Evolutionary conservation across 2,113 vertebrate species (phyloP).

Genomic region (Clarias batrachus): DNA sequence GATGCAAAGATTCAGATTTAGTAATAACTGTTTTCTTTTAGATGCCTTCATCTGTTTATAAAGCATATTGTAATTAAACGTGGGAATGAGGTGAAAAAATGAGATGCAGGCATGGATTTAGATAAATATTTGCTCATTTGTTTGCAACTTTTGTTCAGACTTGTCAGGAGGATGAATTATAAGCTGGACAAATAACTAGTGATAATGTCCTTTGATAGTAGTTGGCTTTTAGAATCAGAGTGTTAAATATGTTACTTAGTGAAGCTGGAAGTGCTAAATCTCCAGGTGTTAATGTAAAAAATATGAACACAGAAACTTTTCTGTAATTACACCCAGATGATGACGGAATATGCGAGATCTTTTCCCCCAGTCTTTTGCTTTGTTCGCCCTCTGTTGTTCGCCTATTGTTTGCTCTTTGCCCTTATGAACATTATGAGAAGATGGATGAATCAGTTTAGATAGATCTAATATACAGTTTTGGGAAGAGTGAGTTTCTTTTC

Average conservation of each 20-base stretch:
- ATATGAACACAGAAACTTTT: background rate
- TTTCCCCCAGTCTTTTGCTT: conserved; percentile 54
- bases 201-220: background rate
- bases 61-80: background rate
- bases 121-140: background rate
- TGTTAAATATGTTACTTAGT: background rate
- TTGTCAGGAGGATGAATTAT: background rate
- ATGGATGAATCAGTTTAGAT: conserved; percentile 62
- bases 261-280: background rate
- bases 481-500: background rate
- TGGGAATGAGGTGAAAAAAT: background rate
- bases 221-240: background rate
- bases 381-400: conserved; percentile 48
- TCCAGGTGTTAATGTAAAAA: conserved; percentile 13
- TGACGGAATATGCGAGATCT: conserved; percentile 53
- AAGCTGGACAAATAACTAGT: background rate
- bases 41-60: background rate
- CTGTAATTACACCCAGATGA: conserved; percentile 66
- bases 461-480: conserved; percentile 49
- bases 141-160: background rate
- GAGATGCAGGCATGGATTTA: background rate
- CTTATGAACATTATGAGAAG: conserved; percentile 57
- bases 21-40: background rate
- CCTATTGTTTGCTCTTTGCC: conserved; percentile 53
- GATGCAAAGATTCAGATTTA: background rate